phyloP scores from a whole-genome alignment of 2,797 vertebrate genomes.

The Threskiornis aethiopicus region DNA sequence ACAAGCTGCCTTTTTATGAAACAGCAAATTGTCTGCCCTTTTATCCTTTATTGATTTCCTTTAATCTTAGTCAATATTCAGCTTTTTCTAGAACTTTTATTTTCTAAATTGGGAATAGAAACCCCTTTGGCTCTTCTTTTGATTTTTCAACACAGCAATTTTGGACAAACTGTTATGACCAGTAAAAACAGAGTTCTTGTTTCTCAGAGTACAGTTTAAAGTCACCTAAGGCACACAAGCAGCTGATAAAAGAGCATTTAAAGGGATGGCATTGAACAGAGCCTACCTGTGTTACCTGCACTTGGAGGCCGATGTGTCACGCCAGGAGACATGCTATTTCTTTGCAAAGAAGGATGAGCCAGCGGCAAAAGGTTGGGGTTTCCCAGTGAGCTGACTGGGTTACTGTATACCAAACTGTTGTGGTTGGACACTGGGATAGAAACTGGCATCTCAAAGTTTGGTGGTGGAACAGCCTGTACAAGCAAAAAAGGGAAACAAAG shows the following conservation, averaged over 20 bases:
- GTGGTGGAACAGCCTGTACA: constrained; percentile 91
- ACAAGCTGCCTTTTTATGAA: not conserved
- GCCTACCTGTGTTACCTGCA: constrained; percentile 90
- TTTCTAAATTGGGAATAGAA: not conserved
- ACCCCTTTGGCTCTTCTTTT: not conserved
- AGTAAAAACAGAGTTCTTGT: not conserved
- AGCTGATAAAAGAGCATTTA: not conserved
- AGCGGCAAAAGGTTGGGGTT: constrained; percentile 97
- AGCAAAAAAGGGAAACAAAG: constrained; percentile 39
- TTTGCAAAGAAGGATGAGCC: constrained; percentile 94
- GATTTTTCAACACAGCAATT: not conserved
- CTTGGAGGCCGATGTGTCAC: constrained; percentile 98
- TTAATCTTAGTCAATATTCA: not conserved
- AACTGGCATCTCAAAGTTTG: constrained; percentile 98
- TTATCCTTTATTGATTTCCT: constrained; percentile 1
- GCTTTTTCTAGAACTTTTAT: not conserved
- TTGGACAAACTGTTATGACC: not conserved
- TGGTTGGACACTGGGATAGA: constrained; percentile 98
- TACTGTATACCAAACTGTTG: constrained; percentile 96
- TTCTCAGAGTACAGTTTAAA: not conserved
- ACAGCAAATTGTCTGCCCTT: not conserved
- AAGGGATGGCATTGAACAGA: not conserved
- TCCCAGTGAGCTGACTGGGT: constrained; percentile 91
- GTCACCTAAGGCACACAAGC: not conserved
- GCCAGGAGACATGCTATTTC: constrained; percentile 99